Evolutionary conservation across 2,888 invertebrate species (phyloP).

Genomic region (Listrodromus nycthemerus): DNA sequence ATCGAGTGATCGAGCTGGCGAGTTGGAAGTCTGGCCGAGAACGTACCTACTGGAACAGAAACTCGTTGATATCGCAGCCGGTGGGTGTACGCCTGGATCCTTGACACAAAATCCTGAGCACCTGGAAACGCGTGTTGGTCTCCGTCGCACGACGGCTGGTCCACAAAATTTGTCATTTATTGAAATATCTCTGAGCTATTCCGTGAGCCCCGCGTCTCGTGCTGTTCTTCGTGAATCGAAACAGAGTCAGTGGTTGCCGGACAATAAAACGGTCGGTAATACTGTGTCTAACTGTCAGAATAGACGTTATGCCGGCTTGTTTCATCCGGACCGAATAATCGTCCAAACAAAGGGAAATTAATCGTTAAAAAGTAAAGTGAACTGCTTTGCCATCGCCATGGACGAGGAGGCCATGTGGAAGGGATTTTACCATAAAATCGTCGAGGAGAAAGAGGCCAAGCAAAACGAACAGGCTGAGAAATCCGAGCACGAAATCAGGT

Average conservation of each 20-base stretch:
- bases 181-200: background rate
- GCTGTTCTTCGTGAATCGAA: slow-evolving; percentile 4
- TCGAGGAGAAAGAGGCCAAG: slow-evolving; percentile 87
- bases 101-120: slow-evolving; percentile 60
- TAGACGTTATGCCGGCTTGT: slow-evolving; percentile 39
- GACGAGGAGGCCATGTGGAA: slow-evolving; percentile 93
- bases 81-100: slow-evolving; percentile 66
- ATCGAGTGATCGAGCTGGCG: background rate
- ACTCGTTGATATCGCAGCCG: slow-evolving; percentile 53
- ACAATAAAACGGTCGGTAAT: slow-evolving; percentile 51
- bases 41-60: slow-evolving; percentile 61
- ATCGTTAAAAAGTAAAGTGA: slow-evolving; percentile 7
- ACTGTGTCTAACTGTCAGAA: slow-evolving; percentile 43
- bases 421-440: slow-evolving; percentile 87
- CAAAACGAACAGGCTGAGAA: slow-evolving; percentile 87
- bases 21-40: slow-evolving; percentile 37
- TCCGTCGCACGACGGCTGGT: slow-evolving; percentile 32
- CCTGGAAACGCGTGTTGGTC: slow-evolving; percentile 25
- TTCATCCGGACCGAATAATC: background rate
- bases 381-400: slow-evolving; percentile 76
- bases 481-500: slow-evolving; percentile 89
- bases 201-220: background rate
- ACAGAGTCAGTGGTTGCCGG: background rate
- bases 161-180: slow-evolving; percentile 2
- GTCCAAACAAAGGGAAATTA: slow-evolving; percentile 14